Base-by-base conservation (phyloP, 2,888 invertebrate species). In the Acleris sparsana region DNA sequence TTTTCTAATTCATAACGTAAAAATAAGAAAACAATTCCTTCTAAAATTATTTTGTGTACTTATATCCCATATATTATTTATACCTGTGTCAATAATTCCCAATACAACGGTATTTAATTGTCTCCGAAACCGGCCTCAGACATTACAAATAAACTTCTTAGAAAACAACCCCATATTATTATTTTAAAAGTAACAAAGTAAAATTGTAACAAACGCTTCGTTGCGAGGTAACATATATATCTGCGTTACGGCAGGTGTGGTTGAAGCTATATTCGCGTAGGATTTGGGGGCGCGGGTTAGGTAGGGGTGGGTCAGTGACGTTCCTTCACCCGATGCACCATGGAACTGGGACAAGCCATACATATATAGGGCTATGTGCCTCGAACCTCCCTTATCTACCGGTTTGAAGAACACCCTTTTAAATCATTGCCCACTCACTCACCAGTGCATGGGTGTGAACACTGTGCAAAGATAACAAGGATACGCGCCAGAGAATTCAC, bases 251-350 rank as follows among this genome's bases (percentile, higher is more conserved):
- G 39, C 58, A 52, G 44, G 63, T 18, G 43, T 51, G 53, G 33
- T 39, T 53, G n/a, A 43, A 18, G 25, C 39, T 56, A 63, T 53
- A 39, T 60, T 53, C 43, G 44, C 55, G 48, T 48, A 20, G 53
- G 18, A 18, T 16, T 20, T 25, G 20, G 20, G 39, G 20, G 20
- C 5, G 13, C 20, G 11, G 49, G 18, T 20, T 20, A 43, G 55
- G 46, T 25, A 7, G 25, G 71, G 75, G 66, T 73, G 69, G 73
- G 71, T 73, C 73, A 73, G 87, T 86, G 87, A 85, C 89, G 89
- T 82, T 86, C 86, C 76, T 88, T 89, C 81, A 88, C 86, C 89
- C 83, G 75, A 57, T 86, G 87, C 87, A 88, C 80, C 79, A 80
- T 81, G 83, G 85, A 92, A 89, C 77, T 91, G 81, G 92, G 89